phyloP scores from a whole-genome alignment of 2,797 vertebrate genomes.

The Enteromius viviparus region DNA sequence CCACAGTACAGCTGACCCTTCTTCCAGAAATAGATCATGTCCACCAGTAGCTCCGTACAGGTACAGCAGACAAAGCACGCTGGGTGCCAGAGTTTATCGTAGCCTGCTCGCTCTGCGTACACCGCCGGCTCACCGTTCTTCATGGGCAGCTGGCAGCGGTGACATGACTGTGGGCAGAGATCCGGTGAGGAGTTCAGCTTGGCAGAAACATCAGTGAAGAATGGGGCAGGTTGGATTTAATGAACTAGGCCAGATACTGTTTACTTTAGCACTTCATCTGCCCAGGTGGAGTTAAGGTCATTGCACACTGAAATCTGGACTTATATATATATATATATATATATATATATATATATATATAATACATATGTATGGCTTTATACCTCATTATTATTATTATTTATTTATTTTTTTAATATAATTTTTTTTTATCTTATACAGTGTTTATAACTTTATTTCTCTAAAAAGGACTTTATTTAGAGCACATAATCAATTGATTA shows the following conservation, averaged over 20 bases:
- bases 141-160: constrained; percentile 87
- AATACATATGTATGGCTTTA: too few relatives aligned
- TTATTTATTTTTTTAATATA: too few relatives aligned
- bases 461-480: too few relatives aligned
- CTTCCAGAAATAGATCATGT: constrained; percentile 99
- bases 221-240: not conserved
- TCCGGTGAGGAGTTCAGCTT: constrained; percentile 6
- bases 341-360: too few relatives aligned
- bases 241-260: not conserved
- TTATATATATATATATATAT: too few relatives aligned
- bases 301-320: too few relatives aligned
- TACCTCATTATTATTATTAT: too few relatives aligned
- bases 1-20: constrained; percentile 93
- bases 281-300: not conserved
- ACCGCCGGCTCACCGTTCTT: constrained; percentile 90
- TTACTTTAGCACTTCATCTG: not conserved
- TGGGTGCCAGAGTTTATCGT: constrained; percentile 95
- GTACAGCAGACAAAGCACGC: constrained; percentile 92
- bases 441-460: too few relatives aligned
- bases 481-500: too few relatives aligned
- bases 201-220: constrained; percentile 20
- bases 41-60: constrained; percentile 91
- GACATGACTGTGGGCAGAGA: constrained; percentile 79
- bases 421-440: too few relatives aligned
- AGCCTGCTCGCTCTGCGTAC: constrained; percentile 93